A percentile compares a stretch with the other conserved stretches of the same genome.
These are phyloP conservation scores for Epicauta chinensis DNA, from an alignment of 1,140 invertebrate species.

Conservation along the genomic window DNA sequence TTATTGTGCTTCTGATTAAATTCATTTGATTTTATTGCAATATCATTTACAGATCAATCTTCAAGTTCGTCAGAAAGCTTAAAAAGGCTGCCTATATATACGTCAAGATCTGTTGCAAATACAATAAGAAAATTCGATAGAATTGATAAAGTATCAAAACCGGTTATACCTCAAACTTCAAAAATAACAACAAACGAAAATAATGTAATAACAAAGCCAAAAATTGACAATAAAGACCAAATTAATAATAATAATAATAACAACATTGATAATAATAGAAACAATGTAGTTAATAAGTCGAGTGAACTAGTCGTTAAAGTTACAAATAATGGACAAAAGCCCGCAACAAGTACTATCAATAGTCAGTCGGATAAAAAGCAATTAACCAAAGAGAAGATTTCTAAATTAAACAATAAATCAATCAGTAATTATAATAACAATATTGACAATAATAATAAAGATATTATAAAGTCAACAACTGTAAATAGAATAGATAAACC, in stretches of 20 bases:
- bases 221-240: neutral
- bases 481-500: slow-evolving; percentile 22
- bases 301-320: neutral
- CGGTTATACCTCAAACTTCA: neutral
- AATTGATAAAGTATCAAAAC: slow-evolving; percentile 8
- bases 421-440: too few relatives aligned
- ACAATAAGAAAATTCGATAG: slow-evolving; percentile 37
- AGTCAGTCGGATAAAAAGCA: neutral
- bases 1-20: neutral
- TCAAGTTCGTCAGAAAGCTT: slow-evolving; percentile 32
- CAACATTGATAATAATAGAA: neutral
- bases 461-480: slow-evolving; percentile 12
- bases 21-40: slow-evolving; percentile 6
- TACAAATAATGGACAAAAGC: slow-evolving; percentile 1
- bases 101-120: slow-evolving; percentile 33
- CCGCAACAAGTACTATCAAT: slow-evolving; percentile 4
- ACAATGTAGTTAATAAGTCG: neutral
- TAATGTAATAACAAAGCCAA: too few relatives aligned
- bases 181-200: neutral
- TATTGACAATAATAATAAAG: neutral
- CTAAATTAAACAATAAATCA: neutral
- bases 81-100: slow-evolving; percentile 31
- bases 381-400: neutral
- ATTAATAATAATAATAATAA: neutral
- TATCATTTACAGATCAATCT: slow-evolving; percentile 28